Base-by-base conservation (phyloP, 2,888 invertebrate species). In the Brachylomia viminalis region DNA sequence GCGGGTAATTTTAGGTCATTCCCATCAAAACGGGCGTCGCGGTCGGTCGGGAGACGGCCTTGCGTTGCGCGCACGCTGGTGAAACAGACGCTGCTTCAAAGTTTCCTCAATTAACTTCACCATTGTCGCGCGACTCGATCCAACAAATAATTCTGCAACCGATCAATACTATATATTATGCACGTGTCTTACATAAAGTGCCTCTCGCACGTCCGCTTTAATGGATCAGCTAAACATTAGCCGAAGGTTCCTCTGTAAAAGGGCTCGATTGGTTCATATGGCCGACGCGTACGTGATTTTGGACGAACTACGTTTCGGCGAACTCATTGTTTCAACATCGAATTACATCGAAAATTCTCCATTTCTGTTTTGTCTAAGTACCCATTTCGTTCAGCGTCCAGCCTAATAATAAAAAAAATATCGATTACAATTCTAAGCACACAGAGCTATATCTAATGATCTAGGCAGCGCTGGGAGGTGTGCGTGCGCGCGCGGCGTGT, bases 1-100 rank as follows among this genome's bases (percentile, higher is more conserved):
- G 88, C 86, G 79, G 89, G 88, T 93, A 93, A 94, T 95, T 95
- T 94, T 91, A 95, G 95, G 94, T 95, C 94, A 92, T 95, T 95
- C 95, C 95, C 95, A 92, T 92, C 92, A 86, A 86, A 77, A 74
- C 70, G 61, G 83, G 59, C 64, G 67, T 86, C 87, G 88, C 84
- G 80, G 67, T 66, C 79, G 56, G 87, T 82, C 84, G 88, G 88
- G 90, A 90, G 89, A 88, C 91, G 92, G 91, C 93, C 93, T 94
- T 93, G 93, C 87, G 80, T 87, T 82, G 86, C 38, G 89, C 87
- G 66, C 58, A 42, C 61, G 64, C 72, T 70, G 89, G 89, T 86
- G 87, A 86, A 86, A 80, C 83, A 82, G 82, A 75, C 75, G 77
- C 47, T 79, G 75, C 79, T 79, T 88, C 84, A 85, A 59, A 88